These are phyloP conservation scores for Antennarius maculatus DNA, from an alignment of 2,797 vertebrate species.

Conservation along the genomic window DNA sequence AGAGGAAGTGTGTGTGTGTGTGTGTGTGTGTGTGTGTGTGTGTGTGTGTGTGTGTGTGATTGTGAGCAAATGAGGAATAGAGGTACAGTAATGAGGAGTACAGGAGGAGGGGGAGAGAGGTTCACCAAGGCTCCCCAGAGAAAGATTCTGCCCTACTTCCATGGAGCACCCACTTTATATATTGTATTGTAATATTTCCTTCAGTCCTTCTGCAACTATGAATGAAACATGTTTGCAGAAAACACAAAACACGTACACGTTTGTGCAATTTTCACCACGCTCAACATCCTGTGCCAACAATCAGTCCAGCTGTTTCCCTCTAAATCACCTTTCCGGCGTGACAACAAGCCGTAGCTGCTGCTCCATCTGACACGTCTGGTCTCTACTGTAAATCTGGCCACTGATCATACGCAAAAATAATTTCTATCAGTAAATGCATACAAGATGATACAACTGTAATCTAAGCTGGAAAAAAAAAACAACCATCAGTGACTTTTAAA, in stretches of 20 bases:
- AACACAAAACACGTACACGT: slow-evolving; percentile 14
- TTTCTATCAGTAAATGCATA: neutral
- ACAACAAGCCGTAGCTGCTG: slow-evolving; percentile 11
- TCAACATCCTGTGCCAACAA: slow-evolving; percentile 62
- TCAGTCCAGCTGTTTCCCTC: slow-evolving; percentile 76
- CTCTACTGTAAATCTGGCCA: neutral
- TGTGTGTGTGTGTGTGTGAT: slow-evolving; percentile 3
- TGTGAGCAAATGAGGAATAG: slow-evolving; percentile 28
- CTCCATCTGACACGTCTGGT: neutral
- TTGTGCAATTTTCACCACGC: slow-evolving; percentile 44
- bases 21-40: slow-evolving; percentile 22
- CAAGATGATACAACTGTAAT: neutral
- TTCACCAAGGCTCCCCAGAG: slow-evolving; percentile 58
- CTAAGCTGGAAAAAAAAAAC: neutral
- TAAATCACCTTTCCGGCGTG: slow-evolving; percentile 36
- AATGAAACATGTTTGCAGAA: slow-evolving; percentile 24
- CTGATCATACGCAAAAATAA: neutral
- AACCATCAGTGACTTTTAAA: neutral
- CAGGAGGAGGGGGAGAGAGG: slow-evolving; percentile 29
- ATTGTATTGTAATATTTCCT: slow-evolving; percentile 5
- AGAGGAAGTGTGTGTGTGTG: slow-evolving; percentile 50
- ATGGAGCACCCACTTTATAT: slow-evolving; percentile 25
- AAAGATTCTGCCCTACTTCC: slow-evolving; percentile 68
- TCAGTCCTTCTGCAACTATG: slow-evolving; percentile 7
- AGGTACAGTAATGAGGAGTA: slow-evolving; percentile 47